phyloP scores from a whole-genome alignment of 2,888 invertebrate genomes.

The Caenorhabditis wallacei region DNA sequence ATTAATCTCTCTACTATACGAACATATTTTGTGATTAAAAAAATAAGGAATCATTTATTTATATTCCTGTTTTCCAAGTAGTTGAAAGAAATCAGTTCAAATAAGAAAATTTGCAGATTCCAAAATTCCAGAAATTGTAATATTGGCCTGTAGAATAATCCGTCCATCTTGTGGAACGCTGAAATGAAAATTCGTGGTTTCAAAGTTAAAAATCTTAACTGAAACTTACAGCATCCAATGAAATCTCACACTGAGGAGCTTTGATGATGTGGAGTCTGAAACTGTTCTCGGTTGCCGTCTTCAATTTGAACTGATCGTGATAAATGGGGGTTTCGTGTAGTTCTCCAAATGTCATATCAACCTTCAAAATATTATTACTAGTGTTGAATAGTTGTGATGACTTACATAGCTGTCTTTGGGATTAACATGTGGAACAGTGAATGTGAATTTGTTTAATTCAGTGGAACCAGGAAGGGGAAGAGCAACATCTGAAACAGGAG shows the following conservation, averaged over 20 bases:
- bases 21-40: no score
- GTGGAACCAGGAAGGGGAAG: slow-evolving; percentile 26
- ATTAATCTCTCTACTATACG: no score
- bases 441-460: slow-evolving; percentile 10
- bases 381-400: neutral
- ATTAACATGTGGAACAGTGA: neutral
- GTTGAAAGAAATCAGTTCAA: neutral
- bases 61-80: neutral
- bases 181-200: neutral
- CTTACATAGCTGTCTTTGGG: neutral
- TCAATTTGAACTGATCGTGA: slow-evolving; percentile 19
- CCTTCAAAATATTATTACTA: slow-evolving; percentile 6
- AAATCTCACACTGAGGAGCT: slow-evolving; percentile 32
- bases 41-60: no score
- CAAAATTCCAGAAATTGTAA: slow-evolving; percentile 6
- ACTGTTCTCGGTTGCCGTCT: neutral
- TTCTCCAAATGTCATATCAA: slow-evolving; percentile 40
- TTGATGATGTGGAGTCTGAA: slow-evolving; percentile 38
- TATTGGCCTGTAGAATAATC: neutral
- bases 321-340: slow-evolving; percentile 2
- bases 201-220: neutral
- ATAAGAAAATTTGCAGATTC: slow-evolving; percentile 6
- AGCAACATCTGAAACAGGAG: slow-evolving; percentile 12
- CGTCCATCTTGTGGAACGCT: neutral
- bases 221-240: slow-evolving; percentile 5